These are phyloP conservation scores for Teleiodes luculella DNA, from an alignment of 2,888 invertebrate species.

Conservation along the genomic window DNA sequence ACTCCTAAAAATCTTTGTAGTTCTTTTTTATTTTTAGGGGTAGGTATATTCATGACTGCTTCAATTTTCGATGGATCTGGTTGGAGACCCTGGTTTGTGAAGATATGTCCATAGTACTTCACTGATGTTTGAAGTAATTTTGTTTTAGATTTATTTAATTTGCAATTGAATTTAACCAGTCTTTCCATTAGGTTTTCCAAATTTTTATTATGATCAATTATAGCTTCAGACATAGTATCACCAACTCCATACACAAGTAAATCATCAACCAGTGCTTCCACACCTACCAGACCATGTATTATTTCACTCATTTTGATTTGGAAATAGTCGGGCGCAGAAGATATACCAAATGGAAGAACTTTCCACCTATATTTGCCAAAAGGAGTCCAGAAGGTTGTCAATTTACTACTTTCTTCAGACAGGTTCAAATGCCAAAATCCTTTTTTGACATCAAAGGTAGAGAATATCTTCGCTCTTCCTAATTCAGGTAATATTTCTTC, in stretches of 20 bases:
- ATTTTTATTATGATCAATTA: constrained; percentile 2
- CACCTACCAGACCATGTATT: not conserved
- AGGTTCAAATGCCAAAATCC: constrained; percentile 16
- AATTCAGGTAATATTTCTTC: constrained; percentile 19
- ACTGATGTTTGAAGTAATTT: no score
- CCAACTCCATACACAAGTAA: constrained; percentile 12
- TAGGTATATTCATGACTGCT: constrained; percentile 8
- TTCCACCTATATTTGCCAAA: constrained; percentile 4
- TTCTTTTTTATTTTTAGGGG: constrained; percentile 6
- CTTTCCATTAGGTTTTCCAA: not conserved
- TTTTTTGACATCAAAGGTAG: constrained; percentile 17
- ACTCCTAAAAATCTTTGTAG: no score
- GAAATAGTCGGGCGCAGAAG: not conserved
- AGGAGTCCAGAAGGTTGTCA: constrained; percentile 18
- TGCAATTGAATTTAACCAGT: not conserved
- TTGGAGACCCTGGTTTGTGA: constrained; percentile 5
- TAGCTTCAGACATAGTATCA: constrained; percentile 7
- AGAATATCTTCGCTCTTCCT: constrained; percentile 16
- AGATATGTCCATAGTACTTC: no score
- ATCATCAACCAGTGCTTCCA: constrained; percentile 9
- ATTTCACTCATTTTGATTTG: not conserved
- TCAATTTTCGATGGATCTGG: not conserved
- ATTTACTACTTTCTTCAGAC: constrained; percentile 15
- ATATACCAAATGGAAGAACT: not conserved
- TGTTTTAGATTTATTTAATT: no score